Base-by-base conservation (phyloP, 2,113 vertebrate species). In the Plestiodon gilberti region DNA sequence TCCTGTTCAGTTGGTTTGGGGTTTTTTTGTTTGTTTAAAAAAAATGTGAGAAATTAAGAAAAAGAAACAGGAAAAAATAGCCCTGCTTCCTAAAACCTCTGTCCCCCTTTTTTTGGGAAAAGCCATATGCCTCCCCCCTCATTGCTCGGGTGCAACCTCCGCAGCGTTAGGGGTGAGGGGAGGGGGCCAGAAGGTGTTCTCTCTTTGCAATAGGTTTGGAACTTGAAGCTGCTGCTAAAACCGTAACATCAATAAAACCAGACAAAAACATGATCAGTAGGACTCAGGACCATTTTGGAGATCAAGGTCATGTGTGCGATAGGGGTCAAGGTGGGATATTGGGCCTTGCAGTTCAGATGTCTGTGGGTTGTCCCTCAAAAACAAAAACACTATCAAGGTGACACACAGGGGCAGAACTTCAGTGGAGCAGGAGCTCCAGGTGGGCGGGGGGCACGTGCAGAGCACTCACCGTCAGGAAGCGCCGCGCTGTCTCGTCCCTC, bases 161-260 rank as follows among this genome's bases (percentile, higher is more conserved):
- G 78, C 38, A 15, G 78, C 30, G 3, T 57, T 6, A 40, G 67
- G 76, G 82, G 75, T n/a, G 82, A 69, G 61, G 81, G 59, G 70
- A 43, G 55, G 65, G 81, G 57, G 81, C 65, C 25, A 10, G 81
- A 78, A 35, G 40, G 59, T 71, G 70, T 64, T 87, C 78, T 87
- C 78, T 81, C 78, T 74, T 74, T 74, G 79, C 85, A 87, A 87
- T 87, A 87, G 82, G 85, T 87, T 86, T 87, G 85, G 85, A 87
- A 87, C 59, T 81, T 87, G 85, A 87, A 87, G 85, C 70, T 81
- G 78, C 85, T 87, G 85, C 85, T 87, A 86, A 84, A 81, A 74
- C 69, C 78, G 40, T 81, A 78, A 87, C 78, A 87, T 87, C 85
- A 87, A 87, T 87, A 87, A 87, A 87, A 65, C 69, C 75, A 78